Evolutionary conservation across 92 coral and sea anemone genomes (phyloP), one percentile per base, ranked within the genome.

Genomic region (Chrysogorgia sp.): DNA sequence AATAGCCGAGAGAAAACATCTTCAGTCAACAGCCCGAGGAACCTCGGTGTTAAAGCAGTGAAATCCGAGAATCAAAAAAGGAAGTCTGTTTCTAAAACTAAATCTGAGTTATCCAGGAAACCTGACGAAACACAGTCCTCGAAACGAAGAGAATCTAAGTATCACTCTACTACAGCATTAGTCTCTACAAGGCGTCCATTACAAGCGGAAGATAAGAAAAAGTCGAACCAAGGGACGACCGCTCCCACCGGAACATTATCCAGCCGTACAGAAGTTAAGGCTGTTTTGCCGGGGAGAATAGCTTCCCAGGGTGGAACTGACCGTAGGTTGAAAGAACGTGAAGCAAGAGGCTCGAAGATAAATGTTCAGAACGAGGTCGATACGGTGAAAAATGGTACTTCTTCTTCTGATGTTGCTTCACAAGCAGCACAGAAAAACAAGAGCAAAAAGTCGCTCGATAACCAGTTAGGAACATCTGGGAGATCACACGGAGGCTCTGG

Each of bases 31-130:
- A n/a, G n/a, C n/a, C n/a, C n/a, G n/a, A n/a, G n/a, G n/a, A n/a
- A n/a, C 6, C 59, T 23, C 34, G 63, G 23, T 23, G 32, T 31
- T 20, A 20, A 6, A 17, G 9, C 20, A 5, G 7, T 52, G 59
- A 52, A 61, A 61, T 32, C 71, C 31, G 48, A 35, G 25, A 35
- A 64, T 9, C 71, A 10, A 52, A 26, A 49, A 40, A 52, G 65
- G 10, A 19, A 22, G 14, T 32, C 52, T 2, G 47, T 50, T 56
- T 19, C 34, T 0, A 45, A 65, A 33, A 22, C 65, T 19, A 72
- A 69, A 28, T 69, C 76, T 20, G 79, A 53, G 15, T 28, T 72
- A 5, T n/a, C 49, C 1, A 30, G 52, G 14, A 52, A 56, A 20
- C 50, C 64, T 4, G 21, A 29, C 19, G 22, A 31, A 12, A 15